phyloP scores from a whole-genome alignment of 2,888 invertebrate species.

The Drosophila percnosoma region DNA sequence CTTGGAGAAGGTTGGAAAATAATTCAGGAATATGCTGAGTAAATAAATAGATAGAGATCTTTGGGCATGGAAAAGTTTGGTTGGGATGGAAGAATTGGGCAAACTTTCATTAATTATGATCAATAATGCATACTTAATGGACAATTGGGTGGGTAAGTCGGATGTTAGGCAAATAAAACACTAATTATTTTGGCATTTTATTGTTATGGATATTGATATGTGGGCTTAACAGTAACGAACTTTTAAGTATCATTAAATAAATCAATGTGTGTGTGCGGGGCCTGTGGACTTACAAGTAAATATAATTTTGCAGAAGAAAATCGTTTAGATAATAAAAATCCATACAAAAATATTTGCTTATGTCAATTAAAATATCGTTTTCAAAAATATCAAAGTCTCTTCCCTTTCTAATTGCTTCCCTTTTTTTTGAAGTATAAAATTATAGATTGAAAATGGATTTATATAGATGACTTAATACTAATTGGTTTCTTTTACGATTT shows the following conservation, averaged over 20 bases:
- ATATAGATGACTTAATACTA: conserved; percentile 45
- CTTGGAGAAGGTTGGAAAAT: conserved; percentile 22
- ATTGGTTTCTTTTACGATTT: conserved; percentile 45
- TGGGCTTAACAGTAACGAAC: conserved; percentile 6
- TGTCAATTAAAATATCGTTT: conserved; percentile 32
- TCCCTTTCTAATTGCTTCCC: neutral
- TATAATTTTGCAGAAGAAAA: conserved; percentile 13
- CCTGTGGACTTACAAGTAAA: neutral
- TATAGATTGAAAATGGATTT: conserved; percentile 14
- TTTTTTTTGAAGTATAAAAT: conserved; percentile 13
- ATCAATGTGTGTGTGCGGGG: neutral
- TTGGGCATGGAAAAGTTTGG: conserved; percentile 29
- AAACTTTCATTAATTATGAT: conserved; percentile 16
- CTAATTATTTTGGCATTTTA: conserved; percentile 42
- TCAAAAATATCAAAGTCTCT: conserved; percentile 33
- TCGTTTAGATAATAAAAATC: conserved; percentile 31
- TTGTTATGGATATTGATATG: conserved; percentile 35
- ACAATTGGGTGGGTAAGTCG: neutral
- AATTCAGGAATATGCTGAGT: conserved; percentile 16
- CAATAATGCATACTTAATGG: neutral
- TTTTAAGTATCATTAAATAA: conserved; percentile 2
- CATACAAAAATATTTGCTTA: conserved; percentile 36
- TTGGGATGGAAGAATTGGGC: conserved; percentile 20
- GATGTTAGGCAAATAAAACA: conserved; percentile 33
- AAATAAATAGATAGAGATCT: conserved; percentile 52